These are phyloP conservation scores for Crossoptilon crossoptilon DNA, from an alignment of 2,797 vertebrate species.

Conservation along the genomic window DNA sequence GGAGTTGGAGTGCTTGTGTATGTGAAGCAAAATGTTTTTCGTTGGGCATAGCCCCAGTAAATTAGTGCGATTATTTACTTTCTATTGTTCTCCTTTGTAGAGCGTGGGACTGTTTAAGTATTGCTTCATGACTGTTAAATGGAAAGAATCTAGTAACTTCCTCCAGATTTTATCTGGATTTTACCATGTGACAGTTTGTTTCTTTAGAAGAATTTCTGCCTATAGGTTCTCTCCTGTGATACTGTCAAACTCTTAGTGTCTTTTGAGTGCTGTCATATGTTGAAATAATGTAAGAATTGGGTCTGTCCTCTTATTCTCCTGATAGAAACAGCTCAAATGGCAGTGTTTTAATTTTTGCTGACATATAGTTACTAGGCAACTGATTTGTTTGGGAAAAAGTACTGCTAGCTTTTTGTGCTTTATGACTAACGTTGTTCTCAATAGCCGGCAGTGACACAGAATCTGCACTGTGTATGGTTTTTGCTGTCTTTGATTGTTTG, in stretches of 20 bases:
- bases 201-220: background rate
- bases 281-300: background rate
- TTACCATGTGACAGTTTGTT: background rate
- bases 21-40: background rate
- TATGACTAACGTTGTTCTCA: background rate
- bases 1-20: background rate
- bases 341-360: background rate
- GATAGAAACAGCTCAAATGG: background rate
- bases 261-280: background rate
- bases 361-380: slow-evolving; percentile 33
- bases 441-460: background rate
- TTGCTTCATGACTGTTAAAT: slow-evolving; percentile 21
- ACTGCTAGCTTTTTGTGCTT: background rate
- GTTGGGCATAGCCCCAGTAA: background rate
- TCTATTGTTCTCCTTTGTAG: background rate
- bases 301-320: rapidly evolving
- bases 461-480: background rate
- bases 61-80: slow-evolving; percentile 6
- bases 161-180: background rate
- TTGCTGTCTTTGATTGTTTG: background rate
- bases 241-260: background rate
- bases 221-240: background rate
- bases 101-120: background rate
- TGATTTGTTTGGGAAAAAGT: slow-evolving; percentile 56
- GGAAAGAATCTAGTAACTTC: slow-evolving; percentile 54